Evolutionary conservation across 1,140 invertebrate genomes (phyloP).

Genomic region (Archegozetes longisetosus): DNA sequence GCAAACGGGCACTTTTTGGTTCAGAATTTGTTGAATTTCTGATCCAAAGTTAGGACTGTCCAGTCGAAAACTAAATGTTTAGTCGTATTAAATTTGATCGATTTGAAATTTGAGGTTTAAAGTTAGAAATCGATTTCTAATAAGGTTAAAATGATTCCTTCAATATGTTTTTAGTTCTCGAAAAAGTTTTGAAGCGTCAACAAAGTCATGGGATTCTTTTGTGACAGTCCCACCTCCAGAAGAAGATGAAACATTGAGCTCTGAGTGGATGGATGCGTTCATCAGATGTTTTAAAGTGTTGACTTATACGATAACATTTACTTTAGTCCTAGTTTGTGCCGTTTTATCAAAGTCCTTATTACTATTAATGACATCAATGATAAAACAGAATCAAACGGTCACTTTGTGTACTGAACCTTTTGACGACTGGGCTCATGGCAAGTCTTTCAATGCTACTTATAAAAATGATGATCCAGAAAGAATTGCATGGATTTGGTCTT

Average conservation of each 20-base stretch:
- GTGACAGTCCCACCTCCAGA: conserved; percentile 67
- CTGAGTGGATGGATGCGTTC: conserved; percentile 18
- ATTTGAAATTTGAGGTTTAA: too few relatives aligned
- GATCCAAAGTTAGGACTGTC: too few relatives aligned
- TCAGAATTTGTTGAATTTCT: too few relatives aligned
- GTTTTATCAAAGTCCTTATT: conserved; percentile 27
- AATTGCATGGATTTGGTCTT: conserved; percentile 79
- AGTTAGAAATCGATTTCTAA: too few relatives aligned
- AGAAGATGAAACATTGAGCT: conserved; percentile 43
- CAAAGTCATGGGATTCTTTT: conserved; percentile 91
- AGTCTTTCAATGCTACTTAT: conserved; percentile 14
- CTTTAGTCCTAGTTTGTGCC: conserved; percentile 25
- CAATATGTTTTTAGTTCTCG: too few relatives aligned
- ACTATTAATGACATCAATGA: conserved; percentile 32
- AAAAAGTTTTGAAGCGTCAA: too few relatives aligned
- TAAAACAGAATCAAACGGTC: conserved; percentile 20
- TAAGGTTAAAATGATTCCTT: too few relatives aligned
- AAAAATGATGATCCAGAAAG: conserved; percentile 46
- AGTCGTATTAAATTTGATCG: too few relatives aligned
- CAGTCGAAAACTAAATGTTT: too few relatives aligned
- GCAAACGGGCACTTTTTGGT: too few relatives aligned
- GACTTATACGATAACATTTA: conserved; percentile 29
- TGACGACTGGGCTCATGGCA: conserved; percentile 27
- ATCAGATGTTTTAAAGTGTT: conserved; percentile 24
- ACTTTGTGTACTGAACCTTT: conserved; percentile 37